Conservation (phyloP, 2,797 vertebrate species). For the Momotus momota region DNA sequence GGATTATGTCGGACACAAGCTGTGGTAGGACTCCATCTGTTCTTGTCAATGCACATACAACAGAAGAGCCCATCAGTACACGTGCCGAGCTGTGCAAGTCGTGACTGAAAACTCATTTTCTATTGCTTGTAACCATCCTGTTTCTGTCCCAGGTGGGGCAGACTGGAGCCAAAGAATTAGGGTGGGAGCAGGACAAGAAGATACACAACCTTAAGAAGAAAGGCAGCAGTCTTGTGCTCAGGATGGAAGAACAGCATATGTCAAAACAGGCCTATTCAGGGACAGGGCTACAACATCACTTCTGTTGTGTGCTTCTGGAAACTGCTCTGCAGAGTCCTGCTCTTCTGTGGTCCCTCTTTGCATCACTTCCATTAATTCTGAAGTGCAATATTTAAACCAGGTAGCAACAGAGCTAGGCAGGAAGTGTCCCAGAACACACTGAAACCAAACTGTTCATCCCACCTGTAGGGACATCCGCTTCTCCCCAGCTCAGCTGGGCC, state of each 20-base stretch:
- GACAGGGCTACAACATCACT: fast-evolving
- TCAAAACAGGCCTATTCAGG: not conserved
- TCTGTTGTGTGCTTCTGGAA: not conserved
- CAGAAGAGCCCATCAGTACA: not conserved
- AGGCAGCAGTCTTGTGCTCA: not conserved
- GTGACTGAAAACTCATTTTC: not conserved
- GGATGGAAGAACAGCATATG: not conserved
- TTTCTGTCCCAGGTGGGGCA: fast-evolving
- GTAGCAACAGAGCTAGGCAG: not conserved
- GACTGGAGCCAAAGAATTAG: not conserved
- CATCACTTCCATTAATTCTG: not conserved
- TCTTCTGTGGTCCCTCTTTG: not conserved
- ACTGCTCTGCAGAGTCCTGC: not conserved
- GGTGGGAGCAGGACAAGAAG: not conserved
- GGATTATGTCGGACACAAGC: not conserved
- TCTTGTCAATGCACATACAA: not conserved
- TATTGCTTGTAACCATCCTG: not conserved
- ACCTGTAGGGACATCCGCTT: not conserved
- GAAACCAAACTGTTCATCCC: not conserved
- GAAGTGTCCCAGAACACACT: not conserved
- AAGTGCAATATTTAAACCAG: not conserved
- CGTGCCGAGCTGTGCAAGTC: fast-evolving
- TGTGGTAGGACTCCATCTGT: not conserved
- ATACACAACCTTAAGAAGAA: not conserved
- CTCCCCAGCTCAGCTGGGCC: not conserved